Evolutionary conservation across 2,888 invertebrate genomes (phyloP), one percentile per base, ranked within the genome.

Genomic region (Didymodactylos carnosus): DNA sequence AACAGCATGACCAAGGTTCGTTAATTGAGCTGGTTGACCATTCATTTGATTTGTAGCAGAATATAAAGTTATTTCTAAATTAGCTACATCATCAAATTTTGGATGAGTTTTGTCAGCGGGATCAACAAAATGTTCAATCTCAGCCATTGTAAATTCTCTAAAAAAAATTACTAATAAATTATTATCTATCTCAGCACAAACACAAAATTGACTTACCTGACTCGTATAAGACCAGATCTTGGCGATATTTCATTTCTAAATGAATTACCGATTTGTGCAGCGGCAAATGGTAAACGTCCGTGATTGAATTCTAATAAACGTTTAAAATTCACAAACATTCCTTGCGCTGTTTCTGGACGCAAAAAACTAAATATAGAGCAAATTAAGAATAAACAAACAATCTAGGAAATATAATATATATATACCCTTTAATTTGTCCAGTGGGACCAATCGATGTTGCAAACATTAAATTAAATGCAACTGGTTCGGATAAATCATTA

Each of bases 391-490:
- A 69, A 2, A 2, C 27, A 49, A 3, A 14, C 7, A n/a, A 25
- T 10, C 13, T 19, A 62, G 3, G 14, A 2, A 13, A 40, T 25
- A 19, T 39, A 19, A 27, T 19, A 69, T 39, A 5, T 27, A 76
- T 80, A 78, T 81, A 88, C 85, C 92, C 94, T 85, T 94, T 94
- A 2, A 93, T 87, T 73, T 91, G 85, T 0, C 97, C 97, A 76
- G 94, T 90, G 2, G 98, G 97, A 27, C 98, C 98, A 80, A 98
- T 98, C 82, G 91, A 91, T 0, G 95, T 97, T 75, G 89, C 90
- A 85, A 99, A 99, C 98, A 99, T 99, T 35, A 99, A 87, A 84
- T 99, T 99, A 82, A 99, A 99, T 80, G 97, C 94, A 78, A 97
- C 90, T 0, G 98, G 95, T 79, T 94, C 93, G 0, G 91, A 82